These are phyloP conservation scores for Phenganax marumi DNA, from an alignment of 92 coral and sea anemone species.

Conservation along the genomic window DNA sequence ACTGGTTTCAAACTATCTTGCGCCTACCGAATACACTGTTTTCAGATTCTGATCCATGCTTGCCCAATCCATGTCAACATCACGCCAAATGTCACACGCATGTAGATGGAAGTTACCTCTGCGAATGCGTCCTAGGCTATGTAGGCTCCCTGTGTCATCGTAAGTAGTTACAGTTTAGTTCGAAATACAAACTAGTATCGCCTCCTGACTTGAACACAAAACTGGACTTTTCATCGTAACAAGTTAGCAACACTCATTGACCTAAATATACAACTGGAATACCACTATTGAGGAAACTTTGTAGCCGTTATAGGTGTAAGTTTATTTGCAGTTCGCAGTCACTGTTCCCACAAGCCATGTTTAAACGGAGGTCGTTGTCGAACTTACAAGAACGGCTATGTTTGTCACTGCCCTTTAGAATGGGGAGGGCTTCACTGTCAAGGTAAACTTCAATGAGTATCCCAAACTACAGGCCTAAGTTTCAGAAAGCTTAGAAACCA, in stretches of 20 bases:
- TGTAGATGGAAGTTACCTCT: conserved; percentile 65
- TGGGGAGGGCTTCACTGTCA: conserved; percentile 86
- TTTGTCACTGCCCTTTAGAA: conserved; percentile 80
- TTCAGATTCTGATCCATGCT: conserved; percentile 67
- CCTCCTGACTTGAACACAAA: no score
- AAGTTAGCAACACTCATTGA: background rate
- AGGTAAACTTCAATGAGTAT: conserved; percentile 52
- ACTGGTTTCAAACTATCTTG: background rate
- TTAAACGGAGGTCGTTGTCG: conserved; percentile 82
- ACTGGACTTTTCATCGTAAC: no score
- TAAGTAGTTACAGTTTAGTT: background rate
- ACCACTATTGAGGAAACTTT: background rate
- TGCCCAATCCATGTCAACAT: conserved; percentile 84
- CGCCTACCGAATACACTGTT: no score
- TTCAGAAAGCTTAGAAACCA: no score
- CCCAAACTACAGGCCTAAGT: no score
- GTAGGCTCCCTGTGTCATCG: conserved; percentile 80
- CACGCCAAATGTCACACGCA: conserved; percentile 63
- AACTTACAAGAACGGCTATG: conserved; percentile 68
- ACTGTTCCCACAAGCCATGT: conserved; percentile 84
- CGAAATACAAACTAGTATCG: no score
- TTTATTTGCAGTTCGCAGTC: conserved; percentile 62
- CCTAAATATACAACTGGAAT: background rate
- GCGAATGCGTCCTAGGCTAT: conserved; percentile 66
- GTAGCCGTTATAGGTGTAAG: background rate